Percentiles rank a stretch among this genome's conserved stretches.
These are phyloP conservation scores for Aix galericulata DNA, from an alignment of 2,113 vertebrate genomes.

Conservation along the genomic window DNA sequence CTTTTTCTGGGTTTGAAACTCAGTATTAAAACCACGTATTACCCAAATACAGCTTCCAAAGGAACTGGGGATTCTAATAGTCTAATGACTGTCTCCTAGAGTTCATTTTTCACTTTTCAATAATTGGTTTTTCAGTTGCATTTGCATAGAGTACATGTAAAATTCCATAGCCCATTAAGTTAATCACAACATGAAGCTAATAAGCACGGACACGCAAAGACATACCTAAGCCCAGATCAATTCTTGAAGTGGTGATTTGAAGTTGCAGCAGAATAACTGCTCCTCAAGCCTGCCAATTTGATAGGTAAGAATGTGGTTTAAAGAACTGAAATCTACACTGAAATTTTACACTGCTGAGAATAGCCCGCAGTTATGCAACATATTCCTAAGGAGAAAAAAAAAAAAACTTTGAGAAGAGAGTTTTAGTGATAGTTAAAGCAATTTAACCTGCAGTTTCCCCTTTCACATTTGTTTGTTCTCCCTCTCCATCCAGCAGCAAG, in stretches of 20 bases:
- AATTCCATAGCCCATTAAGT: slow-evolving; percentile 75
- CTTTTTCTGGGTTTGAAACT: slow-evolving; percentile 18
- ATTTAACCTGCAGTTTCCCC: not conserved
- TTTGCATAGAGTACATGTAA: slow-evolving; percentile 75
- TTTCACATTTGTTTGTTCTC: not conserved
- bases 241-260: slow-evolving; percentile 56
- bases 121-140: slow-evolving; percentile 78
- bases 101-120: slow-evolving; percentile 79
- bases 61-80: slow-evolving; percentile 65
- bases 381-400: not conserved
- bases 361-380: not conserved
- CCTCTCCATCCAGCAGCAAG: not conserved
- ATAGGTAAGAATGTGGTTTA: slow-evolving; percentile 20
- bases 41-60: slow-evolving; percentile 58
- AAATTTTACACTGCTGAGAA: slow-evolving; percentile 31
- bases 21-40: slow-evolving; percentile 57
- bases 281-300: slow-evolving; percentile 27
- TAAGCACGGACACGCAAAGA: slow-evolving; percentile 63
- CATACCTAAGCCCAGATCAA: slow-evolving; percentile 68
- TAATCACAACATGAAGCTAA: slow-evolving; percentile 77
- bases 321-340: not conserved
- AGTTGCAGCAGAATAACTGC: slow-evolving; percentile 53
- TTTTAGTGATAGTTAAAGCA: not conserved
- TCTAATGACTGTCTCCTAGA: slow-evolving; percentile 75
- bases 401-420: not conserved